Percentiles rank a stretch among this genome's conserved stretches.
These are phyloP conservation scores for Lates japonicus DNA, from an alignment of 2,797 vertebrate genomes.

Conservation along the genomic window DNA sequence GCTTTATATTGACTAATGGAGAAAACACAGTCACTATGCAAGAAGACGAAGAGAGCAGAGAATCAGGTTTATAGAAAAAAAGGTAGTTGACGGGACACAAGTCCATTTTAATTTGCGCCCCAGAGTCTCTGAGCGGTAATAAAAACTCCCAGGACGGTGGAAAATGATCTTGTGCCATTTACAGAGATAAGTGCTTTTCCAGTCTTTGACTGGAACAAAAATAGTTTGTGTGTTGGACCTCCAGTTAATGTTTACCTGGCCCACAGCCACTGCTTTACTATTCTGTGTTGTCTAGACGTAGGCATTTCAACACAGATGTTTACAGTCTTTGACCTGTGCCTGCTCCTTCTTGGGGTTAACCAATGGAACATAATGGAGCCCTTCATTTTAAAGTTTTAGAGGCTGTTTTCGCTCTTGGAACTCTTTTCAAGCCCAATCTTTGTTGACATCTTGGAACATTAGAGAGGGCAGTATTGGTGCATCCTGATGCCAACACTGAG, in stretches of 20 bases:
- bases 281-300: constrained; percentile 78
- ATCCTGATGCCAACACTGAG: constrained; percentile 37
- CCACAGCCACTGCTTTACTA: constrained; percentile 67
- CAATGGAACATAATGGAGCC: constrained; percentile 27
- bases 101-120: constrained; percentile 91
- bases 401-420: not conserved
- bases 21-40: constrained; percentile 60
- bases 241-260: constrained; percentile 84
- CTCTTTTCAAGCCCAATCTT: constrained; percentile 4
- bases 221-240: constrained; percentile 77
- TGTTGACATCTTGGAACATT: constrained; percentile 38
- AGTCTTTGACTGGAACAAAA: constrained; percentile 83
- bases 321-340: constrained; percentile 50
- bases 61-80: constrained; percentile 43
- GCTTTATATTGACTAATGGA: constrained; percentile 71
- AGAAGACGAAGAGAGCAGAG: constrained; percentile 55
- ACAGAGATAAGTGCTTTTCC: constrained; percentile 89
- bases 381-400: constrained; percentile 34
- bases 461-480: constrained; percentile 30
- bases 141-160: constrained; percentile 78
- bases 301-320: constrained; percentile 63
- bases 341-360: constrained; percentile 41
- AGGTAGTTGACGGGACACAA: constrained; percentile 55
- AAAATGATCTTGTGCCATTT: constrained; percentile 82
- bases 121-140: constrained; percentile 86